Conservation (phyloP, 2,888 invertebrate species). For the Cheilosia scutellata region DNA sequence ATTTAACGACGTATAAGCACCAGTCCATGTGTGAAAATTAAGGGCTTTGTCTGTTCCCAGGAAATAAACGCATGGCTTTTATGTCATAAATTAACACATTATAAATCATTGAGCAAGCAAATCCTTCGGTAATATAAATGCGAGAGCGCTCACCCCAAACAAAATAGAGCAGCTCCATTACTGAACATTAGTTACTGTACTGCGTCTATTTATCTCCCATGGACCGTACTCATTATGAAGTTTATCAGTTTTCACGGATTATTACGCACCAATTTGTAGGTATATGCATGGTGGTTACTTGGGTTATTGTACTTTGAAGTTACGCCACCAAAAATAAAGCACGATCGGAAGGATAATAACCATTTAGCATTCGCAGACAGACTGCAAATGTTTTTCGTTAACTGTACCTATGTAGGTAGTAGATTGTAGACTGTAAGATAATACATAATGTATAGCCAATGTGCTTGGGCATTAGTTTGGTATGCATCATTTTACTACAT, state of each 20-base stretch:
- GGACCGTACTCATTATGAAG: conserved; percentile 39
- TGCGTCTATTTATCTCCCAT: conserved; percentile 22
- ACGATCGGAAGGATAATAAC: too few species aligned
- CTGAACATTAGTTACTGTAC: conserved; percentile 7
- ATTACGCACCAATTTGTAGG: conserved; percentile 50
- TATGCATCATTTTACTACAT: too few species aligned
- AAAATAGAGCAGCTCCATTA: conserved; percentile 1
- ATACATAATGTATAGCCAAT: too few species aligned
- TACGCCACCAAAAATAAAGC: too few species aligned
- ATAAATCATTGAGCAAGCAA: conserved; percentile 51
- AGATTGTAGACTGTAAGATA: too few species aligned
- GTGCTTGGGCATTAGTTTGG: too few species aligned
- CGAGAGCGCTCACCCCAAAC: neutral
- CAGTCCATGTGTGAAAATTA: conserved; percentile 41
- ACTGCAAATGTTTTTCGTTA: too few species aligned
- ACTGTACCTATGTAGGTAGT: too few species aligned
- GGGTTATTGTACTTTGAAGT: neutral
- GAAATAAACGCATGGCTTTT: conserved; percentile 24
- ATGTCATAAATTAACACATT: conserved; percentile 57
- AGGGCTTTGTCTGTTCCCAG: conserved; percentile 28
- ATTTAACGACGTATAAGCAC: conserved; percentile 44
- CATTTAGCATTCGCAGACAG: too few species aligned
- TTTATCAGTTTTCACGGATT: conserved; percentile 56
- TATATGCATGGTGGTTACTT: conserved; percentile 15
- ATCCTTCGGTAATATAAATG: conserved; percentile 44